Evolutionary conservation across 1,140 invertebrate genomes (phyloP).

Genomic region (Penaeus japonicus): DNA sequence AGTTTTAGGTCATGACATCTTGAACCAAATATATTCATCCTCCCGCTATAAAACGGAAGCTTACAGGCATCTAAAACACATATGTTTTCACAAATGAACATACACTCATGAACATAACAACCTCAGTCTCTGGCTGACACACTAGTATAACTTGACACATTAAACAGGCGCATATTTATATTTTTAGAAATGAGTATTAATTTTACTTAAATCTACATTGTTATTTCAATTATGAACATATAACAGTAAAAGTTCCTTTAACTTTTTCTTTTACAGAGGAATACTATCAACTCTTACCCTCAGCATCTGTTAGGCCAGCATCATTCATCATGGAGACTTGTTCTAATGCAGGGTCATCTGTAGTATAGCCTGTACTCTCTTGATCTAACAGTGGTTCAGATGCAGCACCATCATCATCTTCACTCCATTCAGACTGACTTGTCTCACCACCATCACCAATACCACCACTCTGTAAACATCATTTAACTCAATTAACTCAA

Average conservation of each 20-base stretch:
- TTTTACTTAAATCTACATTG: too few species aligned
- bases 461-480: conserved; percentile 39
- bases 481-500: too few species aligned
- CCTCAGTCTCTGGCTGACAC: conserved; percentile 19
- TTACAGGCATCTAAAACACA: conserved; percentile 19
- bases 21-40: background rate
- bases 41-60: conserved; percentile 15
- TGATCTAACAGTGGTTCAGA: conserved; percentile 66
- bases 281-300: conserved; percentile 67
- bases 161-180: too few species aligned
- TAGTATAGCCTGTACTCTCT: conserved; percentile 77
- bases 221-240: too few species aligned
- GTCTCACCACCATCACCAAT: conserved; percentile 61
- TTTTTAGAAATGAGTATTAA: too few species aligned
- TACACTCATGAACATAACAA: conserved; percentile 29
- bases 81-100: conserved; percentile 29
- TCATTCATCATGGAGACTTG: conserved; percentile 85
- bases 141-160: conserved; percentile 29
- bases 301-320: conserved; percentile 83
- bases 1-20: background rate
- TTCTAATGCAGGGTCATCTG: conserved; percentile 82
- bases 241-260: too few species aligned
- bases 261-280: too few species aligned
- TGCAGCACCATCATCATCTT: conserved; percentile 73
- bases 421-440: conserved; percentile 82